phyloP scores from a whole-genome alignment of 37 sponge, comb jelly and placozoan species.

The Crambe crambe region DNA sequence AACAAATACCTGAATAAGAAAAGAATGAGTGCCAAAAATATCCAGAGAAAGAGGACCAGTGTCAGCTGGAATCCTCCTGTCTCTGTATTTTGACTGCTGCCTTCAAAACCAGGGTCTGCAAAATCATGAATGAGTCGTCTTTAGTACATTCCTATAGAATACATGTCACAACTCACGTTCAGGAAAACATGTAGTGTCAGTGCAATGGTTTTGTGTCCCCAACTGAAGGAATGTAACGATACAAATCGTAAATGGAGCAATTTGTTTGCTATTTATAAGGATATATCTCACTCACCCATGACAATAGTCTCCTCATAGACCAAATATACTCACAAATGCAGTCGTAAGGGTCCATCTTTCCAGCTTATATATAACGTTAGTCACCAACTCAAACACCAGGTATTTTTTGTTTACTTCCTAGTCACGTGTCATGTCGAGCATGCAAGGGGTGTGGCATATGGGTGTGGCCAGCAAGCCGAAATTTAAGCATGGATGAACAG shows the following conservation, averaged over 20 bases:
- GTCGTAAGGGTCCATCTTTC: background rate
- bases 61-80: background rate
- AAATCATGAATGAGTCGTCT: background rate
- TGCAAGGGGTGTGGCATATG: no score
- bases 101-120: conserved; percentile 46
- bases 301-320: conserved; percentile 40
- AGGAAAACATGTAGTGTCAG: conserved; percentile 50
- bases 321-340: conserved; percentile 58
- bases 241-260: no score
- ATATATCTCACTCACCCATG: conserved; percentile 26
- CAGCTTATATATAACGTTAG: background rate
- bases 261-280: background rate
- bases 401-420: no score
- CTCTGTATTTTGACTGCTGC: background rate
- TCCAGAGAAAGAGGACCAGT: conserved; percentile 43
- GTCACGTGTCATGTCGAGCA: no score
- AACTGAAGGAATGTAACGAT: conserved; percentile 13
- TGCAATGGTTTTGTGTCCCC: conserved; percentile 51
- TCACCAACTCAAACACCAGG: background rate
- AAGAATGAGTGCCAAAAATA: conserved; percentile 45
- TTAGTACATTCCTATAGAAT: background rate
- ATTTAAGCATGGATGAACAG: no score
- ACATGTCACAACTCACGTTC: conserved; percentile 33
- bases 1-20: conserved; percentile 60
- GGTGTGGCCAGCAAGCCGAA: no score